Evolutionary conservation across 2,888 invertebrate species (phyloP).

Genomic region (Harpagoxenus sublaevis): DNA sequence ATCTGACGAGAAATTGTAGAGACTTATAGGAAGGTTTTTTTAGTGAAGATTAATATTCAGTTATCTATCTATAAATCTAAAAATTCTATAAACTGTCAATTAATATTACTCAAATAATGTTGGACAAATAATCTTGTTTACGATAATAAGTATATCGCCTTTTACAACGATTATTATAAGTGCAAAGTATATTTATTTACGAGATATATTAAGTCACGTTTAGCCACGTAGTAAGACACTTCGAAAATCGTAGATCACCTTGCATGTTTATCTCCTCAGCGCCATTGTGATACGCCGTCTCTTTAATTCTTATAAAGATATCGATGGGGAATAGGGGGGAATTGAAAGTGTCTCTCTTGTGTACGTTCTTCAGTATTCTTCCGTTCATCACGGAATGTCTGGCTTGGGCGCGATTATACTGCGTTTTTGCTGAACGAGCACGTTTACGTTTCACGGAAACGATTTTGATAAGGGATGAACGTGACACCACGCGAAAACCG

Average conservation of each 20-base stretch:
- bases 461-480: slow-evolving; percentile 48
- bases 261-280: neutral
- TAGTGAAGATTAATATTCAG: no score
- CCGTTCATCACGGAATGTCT: slow-evolving; percentile 41
- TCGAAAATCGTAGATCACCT: neutral
- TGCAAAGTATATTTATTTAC: no score
- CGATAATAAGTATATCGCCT: no score
- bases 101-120: no score
- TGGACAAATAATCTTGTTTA: no score
- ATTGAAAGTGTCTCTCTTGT: neutral
- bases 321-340: neutral
- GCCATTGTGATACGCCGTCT: neutral
- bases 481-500: slow-evolving; percentile 49
- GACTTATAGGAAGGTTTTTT: no score
- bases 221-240: neutral
- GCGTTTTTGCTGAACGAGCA: slow-evolving; percentile 37
- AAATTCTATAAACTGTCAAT: no score
- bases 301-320: slow-evolving; percentile 6
- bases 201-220: neutral
- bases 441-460: slow-evolving; percentile 46
- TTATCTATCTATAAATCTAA: no score
- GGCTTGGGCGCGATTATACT: slow-evolving; percentile 11
- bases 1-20: no score
- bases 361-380: slow-evolving; percentile 35
- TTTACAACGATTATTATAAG: no score